Conservation (phyloP, 1,140 invertebrate genomes). For the Gryon sp. region DNA sequence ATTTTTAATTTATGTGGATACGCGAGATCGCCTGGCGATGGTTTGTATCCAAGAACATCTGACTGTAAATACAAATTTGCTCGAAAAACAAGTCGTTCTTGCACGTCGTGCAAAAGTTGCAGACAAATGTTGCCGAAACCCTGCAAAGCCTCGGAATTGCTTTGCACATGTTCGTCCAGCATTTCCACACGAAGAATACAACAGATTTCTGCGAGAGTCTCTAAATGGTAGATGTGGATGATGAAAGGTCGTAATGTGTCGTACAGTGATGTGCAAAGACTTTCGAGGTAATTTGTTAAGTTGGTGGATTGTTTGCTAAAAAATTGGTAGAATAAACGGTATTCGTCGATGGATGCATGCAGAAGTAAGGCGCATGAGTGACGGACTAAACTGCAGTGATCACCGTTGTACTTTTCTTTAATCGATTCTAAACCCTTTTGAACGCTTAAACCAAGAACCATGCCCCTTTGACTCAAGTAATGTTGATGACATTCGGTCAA, state of each 20-base stretch:
- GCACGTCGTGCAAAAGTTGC: constrained; percentile 96
- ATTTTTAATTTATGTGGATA: constrained; percentile 98
- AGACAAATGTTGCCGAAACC: constrained; percentile 91
- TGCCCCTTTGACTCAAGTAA: constrained; percentile 89
- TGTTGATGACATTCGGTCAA: constrained; percentile 91
- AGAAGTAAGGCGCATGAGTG: constrained; percentile 93
- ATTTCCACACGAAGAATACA: constrained; percentile 96
- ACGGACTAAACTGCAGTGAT: constrained; percentile 93
- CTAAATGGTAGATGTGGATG: constrained; percentile 98
- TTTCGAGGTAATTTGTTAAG: constrained; percentile 88
- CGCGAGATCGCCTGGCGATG: constrained; percentile 96
- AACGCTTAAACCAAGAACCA: constrained; percentile 88
- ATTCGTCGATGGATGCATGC: constrained; percentile 95
- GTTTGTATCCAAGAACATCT: constrained; percentile 93
- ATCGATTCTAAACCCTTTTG: constrained; percentile 84
- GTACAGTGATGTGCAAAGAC: constrained; percentile 93
- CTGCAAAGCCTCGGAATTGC: constrained; percentile 86
- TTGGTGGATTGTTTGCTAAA: constrained; percentile 85
- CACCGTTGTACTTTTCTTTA: constrained; percentile 83
- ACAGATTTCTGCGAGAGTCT: constrained; percentile 98
- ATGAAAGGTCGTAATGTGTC: constrained; percentile 96
- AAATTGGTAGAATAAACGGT: constrained; percentile 93
- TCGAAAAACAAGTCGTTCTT: constrained; percentile 97
- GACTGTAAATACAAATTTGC: constrained; percentile 96
- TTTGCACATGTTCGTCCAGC: constrained; percentile 94